Conservation (phyloP, 2,113 vertebrate species). For the Cryptoleucopteryx plumbea region DNA sequence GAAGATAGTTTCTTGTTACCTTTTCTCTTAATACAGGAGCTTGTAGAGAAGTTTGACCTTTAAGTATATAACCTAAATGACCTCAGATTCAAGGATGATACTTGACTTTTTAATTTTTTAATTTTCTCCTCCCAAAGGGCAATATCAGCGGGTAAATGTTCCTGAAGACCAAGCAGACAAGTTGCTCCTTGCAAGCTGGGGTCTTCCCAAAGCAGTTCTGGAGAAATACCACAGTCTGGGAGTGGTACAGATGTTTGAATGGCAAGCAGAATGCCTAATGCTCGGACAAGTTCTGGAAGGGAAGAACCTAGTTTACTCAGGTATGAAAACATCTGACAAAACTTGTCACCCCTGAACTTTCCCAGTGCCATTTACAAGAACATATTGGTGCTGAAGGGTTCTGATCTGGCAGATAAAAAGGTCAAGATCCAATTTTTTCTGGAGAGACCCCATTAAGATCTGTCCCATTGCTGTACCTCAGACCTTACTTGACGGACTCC, state of each 20-base stretch:
- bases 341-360: not conserved
- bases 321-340: conserved; percentile 64
- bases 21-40: not conserved
- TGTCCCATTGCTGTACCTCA: not conserved
- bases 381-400: not conserved
- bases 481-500: not conserved
- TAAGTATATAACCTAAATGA: not conserved
- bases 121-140: conserved; percentile 64
- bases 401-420: not conserved
- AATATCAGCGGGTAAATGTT: conserved; percentile 66
- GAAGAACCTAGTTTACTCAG: conserved; percentile 93
- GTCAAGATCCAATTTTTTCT: not conserved
- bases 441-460: not conserved
- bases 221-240: conserved; percentile 86
- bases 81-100: not conserved
- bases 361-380: not conserved
- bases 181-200: conserved; percentile 90
- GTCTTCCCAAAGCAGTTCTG: conserved; percentile 85
- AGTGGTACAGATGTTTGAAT: conserved; percentile 91
- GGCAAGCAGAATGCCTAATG: conserved; percentile 95
- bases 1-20: not conserved
- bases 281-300: conserved; percentile 88
- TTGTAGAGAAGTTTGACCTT: not conserved
- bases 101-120: not conserved
- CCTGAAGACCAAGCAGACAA: conserved; percentile 80